Conservation (phyloP, 2,888 invertebrate genomes). For the Papilio demoleus region DNA sequence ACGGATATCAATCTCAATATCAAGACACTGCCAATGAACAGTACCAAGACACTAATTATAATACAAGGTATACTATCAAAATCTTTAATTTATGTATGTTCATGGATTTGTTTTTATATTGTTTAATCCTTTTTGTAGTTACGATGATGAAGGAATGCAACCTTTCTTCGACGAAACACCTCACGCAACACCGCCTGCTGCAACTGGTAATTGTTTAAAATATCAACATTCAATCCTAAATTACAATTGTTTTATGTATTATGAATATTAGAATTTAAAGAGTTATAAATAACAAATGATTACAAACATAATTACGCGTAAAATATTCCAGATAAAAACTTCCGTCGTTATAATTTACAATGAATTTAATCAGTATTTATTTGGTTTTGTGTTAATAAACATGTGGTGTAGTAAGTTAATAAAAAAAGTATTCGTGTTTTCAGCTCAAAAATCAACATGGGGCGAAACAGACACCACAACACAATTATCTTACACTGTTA, state of each 20-base stretch:
- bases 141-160: slow-evolving; percentile 79
- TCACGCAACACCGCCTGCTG: slow-evolving; percentile 78
- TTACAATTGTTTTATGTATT: too few species aligned
- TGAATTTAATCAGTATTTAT: slow-evolving; percentile 43
- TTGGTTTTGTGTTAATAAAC: slow-evolving; percentile 10
- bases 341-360: slow-evolving; percentile 55
- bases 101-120: too few species aligned
- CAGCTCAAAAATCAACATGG: slow-evolving; percentile 79
- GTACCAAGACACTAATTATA: slow-evolving; percentile 74
- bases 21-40: slow-evolving; percentile 69
- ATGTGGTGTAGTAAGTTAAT: slow-evolving; percentile 44
- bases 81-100: too few species aligned
- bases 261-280: neutral
- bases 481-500: slow-evolving; percentile 70
- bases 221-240: neutral
- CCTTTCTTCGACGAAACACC: slow-evolving; percentile 80
- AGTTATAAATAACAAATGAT: slow-evolving; percentile 62
- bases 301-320: slow-evolving; percentile 9
- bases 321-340: slow-evolving; percentile 60
- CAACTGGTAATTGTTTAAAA: slow-evolving; percentile 59
- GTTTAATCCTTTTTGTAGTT: slow-evolving; percentile 53
- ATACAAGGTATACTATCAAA: slow-evolving; percentile 73
- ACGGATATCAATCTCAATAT: slow-evolving; percentile 66
- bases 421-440: slow-evolving; percentile 55
- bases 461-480: slow-evolving; percentile 67